Percentiles rank a stretch among this genome's conserved stretches.
phyloP scores from a whole-genome alignment of 92 coral and sea anemone genomes.

The Nematostella vectensis region DNA sequence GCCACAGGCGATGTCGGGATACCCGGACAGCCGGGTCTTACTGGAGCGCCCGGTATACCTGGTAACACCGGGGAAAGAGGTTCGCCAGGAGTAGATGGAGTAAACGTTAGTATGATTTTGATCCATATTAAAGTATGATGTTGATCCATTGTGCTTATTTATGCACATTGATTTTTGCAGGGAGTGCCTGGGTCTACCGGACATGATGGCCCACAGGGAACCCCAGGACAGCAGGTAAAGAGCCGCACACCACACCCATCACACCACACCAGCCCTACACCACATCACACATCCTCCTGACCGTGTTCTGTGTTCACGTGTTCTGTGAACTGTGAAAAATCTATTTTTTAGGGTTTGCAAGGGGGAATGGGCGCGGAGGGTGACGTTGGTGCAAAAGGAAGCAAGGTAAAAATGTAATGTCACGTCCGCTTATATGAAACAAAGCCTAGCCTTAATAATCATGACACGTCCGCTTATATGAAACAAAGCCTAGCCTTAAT shows the following conservation, averaged over 20 bases:
- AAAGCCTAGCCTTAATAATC: too few relatives aligned
- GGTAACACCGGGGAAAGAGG: conserved; percentile 45
- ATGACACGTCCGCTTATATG: too few relatives aligned
- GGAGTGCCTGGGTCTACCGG: background rate
- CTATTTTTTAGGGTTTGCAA: conserved; percentile 11
- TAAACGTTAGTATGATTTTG: conserved; percentile 6
- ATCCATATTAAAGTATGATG: too few relatives aligned
- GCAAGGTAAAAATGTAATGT: conserved; percentile 26
- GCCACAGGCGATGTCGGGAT: background rate
- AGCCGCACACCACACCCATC: too few relatives aligned
- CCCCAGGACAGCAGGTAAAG: background rate
- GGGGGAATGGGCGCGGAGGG: conserved; percentile 26
- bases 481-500: too few relatives aligned
- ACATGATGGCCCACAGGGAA: background rate
- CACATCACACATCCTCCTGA: too few relatives aligned
- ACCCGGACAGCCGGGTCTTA: conserved; percentile 2
- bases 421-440: too few relatives aligned
- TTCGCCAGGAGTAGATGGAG: conserved; percentile 29
- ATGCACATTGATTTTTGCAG: conserved; percentile 1
- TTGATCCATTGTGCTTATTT: too few relatives aligned
- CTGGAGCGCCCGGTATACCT: conserved; percentile 2
- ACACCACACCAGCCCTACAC: too few relatives aligned
- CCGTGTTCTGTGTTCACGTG: background rate
- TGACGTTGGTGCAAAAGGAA: conserved; percentile 30
- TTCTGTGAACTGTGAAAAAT: too few relatives aligned